Evolutionary conservation across 2,113 vertebrate genomes (phyloP).

Genomic region (Bombycilla garrulus): DNA sequence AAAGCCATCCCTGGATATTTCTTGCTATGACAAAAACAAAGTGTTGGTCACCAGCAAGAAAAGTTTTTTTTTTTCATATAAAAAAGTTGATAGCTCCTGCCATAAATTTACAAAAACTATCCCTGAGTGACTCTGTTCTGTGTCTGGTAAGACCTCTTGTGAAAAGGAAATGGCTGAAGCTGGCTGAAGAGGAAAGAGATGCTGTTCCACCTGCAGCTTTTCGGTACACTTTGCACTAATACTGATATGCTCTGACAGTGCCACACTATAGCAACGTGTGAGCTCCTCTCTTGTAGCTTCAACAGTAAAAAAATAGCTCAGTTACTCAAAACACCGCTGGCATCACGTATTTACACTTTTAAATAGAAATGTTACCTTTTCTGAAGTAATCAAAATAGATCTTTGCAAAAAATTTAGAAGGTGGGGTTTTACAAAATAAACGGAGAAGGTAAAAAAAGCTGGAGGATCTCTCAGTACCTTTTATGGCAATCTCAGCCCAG

Average conservation of each 20-base stretch:
- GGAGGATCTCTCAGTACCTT: conserved; percentile 60
- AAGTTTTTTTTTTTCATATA: background rate
- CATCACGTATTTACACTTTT: conserved; percentile 77
- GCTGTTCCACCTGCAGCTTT: conserved; percentile 19
- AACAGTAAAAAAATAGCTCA: conserved; percentile 69
- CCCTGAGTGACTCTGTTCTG: conserved; percentile 51
- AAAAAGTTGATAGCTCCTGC: conserved; percentile 48
- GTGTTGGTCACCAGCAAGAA: conserved; percentile 40
- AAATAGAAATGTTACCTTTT: conserved; percentile 76
- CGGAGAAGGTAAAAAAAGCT: conserved; percentile 67
- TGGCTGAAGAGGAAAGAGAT: conserved; percentile 28
- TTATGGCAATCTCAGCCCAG: conserved; percentile 15
- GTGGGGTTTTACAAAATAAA: conserved; percentile 73
- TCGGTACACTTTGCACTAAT: conserved; percentile 6
- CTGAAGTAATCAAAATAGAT: conserved; percentile 81
- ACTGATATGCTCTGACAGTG: conserved; percentile 56
- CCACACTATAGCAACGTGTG: background rate
- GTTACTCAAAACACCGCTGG: conserved; percentile 65
- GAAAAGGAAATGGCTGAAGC: conserved; percentile 55
- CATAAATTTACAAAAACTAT: conserved; percentile 44
- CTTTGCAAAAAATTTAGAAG: conserved; percentile 76
- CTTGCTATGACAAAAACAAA: conserved; percentile 29
- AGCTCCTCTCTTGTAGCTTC: conserved; percentile 47
- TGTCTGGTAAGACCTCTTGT: conserved; percentile 39
- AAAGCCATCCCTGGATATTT: conserved; percentile 40